Percentiles rank a stretch among this genome's conserved stretches.
Evolutionary conservation across 2,888 invertebrate species (phyloP).

Genomic region (Dermolepida albohirtum): DNA sequence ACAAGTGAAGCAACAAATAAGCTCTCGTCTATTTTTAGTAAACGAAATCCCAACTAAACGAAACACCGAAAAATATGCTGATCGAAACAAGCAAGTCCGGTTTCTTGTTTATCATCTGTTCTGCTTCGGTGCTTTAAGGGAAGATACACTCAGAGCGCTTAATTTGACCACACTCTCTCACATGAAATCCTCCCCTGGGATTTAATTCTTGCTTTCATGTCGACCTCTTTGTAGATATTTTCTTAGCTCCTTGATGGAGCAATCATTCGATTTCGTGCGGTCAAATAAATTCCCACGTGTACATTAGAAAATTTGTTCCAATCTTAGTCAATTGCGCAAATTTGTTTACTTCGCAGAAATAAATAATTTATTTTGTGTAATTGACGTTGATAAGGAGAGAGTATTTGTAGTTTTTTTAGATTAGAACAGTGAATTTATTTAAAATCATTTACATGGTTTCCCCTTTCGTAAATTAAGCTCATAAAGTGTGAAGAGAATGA

Average conservation of each 20-base stretch:
- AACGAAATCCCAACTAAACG: too few relatives aligned
- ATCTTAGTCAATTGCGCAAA: background rate
- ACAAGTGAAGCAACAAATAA: too few relatives aligned
- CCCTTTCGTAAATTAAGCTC: too few relatives aligned
- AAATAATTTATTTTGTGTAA: background rate
- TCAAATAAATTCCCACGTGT: conserved; percentile 14
- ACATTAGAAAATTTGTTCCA: conserved; percentile 1
- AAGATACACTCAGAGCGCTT: conserved; percentile 9
- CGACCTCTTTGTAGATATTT: conserved; percentile 7
- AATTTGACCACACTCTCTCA: conserved; percentile 15
- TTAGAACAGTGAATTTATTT: too few relatives aligned
- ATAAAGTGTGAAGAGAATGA: too few relatives aligned
- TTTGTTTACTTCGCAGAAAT: conserved; percentile 15
- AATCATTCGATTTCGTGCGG: conserved; percentile 25
- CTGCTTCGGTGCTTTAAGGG: background rate
- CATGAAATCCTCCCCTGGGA: conserved; percentile 16
- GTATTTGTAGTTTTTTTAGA: too few relatives aligned
- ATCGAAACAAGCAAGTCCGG: conserved; percentile 6
- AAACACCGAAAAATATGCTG: conserved; percentile 8
- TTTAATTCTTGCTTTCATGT: conserved; percentile 20
- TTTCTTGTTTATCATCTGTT: conserved; percentile 9
- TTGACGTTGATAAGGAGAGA: too few relatives aligned
- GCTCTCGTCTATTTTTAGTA: too few relatives aligned
- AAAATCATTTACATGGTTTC: too few relatives aligned
- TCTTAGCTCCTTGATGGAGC: conserved; percentile 14